phyloP scores from a whole-genome alignment of 2,113 vertebrate species.

The Microtus richardsoni region DNA sequence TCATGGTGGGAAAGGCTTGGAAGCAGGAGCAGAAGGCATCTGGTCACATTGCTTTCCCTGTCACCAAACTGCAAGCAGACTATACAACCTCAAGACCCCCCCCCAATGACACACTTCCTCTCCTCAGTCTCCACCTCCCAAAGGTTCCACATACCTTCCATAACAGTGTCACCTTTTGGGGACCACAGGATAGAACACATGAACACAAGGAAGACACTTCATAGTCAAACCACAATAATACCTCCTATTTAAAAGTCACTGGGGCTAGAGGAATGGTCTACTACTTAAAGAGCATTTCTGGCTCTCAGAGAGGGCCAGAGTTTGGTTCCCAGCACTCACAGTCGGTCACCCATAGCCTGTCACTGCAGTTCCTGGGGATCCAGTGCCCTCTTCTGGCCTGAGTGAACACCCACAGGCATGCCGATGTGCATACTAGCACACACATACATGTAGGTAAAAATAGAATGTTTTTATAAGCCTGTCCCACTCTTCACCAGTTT shows the following conservation, averaged over 20 bases:
- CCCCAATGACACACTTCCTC: background rate
- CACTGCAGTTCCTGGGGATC: background rate
- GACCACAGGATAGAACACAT: background rate
- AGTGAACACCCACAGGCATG: background rate
- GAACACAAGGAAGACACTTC: background rate
- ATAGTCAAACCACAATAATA: background rate
- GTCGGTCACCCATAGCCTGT: background rate
- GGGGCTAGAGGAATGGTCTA: too few species aligned
- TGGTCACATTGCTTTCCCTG: background rate
- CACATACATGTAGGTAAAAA: background rate
- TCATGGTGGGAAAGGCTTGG: too few species aligned
- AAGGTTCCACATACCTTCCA: background rate
- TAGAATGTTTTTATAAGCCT: background rate
- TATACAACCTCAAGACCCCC: background rate
- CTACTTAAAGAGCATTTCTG: background rate
- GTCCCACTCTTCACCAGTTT: background rate
- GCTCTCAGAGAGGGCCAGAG: background rate
- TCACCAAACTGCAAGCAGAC: background rate
- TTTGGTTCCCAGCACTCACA: background rate
- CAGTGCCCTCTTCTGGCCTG: background rate
- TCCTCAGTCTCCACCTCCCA: background rate
- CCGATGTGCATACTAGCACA: background rate
- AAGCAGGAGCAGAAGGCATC: background rate
- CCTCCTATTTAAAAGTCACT: too few species aligned
- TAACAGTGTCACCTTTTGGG: background rate